phyloP scores from a whole-genome alignment of 2,888 invertebrate species.

The Ligdia adustata region DNA sequence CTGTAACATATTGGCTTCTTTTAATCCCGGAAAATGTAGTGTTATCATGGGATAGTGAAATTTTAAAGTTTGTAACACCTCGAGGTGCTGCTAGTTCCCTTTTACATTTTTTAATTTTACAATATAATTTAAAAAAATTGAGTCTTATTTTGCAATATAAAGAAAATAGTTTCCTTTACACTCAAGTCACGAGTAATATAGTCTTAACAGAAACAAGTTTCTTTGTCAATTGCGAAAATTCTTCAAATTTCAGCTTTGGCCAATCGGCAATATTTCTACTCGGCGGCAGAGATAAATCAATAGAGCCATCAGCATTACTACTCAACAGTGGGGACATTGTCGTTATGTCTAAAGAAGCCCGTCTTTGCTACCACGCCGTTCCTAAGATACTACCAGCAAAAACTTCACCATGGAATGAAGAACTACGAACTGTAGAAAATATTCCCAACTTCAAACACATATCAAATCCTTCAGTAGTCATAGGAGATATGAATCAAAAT shows the following conservation, averaged over 20 bases:
- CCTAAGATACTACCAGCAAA: constrained; percentile 89
- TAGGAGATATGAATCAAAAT: constrained; percentile 49
- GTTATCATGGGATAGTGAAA: too few species aligned
- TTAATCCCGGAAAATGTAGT: too few species aligned
- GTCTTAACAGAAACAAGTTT: too few species aligned
- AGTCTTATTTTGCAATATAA: too few species aligned
- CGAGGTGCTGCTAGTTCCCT: too few species aligned
- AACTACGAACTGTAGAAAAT: constrained; percentile 23
- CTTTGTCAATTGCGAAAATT: neutral
- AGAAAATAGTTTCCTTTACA: too few species aligned
- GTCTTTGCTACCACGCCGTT: constrained; percentile 96
- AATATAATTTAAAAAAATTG: too few species aligned
- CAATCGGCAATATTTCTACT: constrained; percentile 97
- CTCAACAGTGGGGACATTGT: constrained; percentile 95
- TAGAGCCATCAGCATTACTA: constrained; percentile 87
- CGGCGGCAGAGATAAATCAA: constrained; percentile 90
- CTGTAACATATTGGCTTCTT: too few species aligned
- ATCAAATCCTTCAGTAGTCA: constrained; percentile 41
- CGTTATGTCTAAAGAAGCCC: constrained; percentile 93
- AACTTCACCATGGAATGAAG: constrained; percentile 75
- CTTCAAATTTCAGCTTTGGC: constrained; percentile 90
- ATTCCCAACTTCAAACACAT: constrained; percentile 52
- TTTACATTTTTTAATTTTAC: too few species aligned
- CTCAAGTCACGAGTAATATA: too few species aligned
- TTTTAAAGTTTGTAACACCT: too few species aligned